Evolutionary conservation across 2,888 invertebrate species (phyloP).

Genomic region (Odontothrips loti): DNA sequence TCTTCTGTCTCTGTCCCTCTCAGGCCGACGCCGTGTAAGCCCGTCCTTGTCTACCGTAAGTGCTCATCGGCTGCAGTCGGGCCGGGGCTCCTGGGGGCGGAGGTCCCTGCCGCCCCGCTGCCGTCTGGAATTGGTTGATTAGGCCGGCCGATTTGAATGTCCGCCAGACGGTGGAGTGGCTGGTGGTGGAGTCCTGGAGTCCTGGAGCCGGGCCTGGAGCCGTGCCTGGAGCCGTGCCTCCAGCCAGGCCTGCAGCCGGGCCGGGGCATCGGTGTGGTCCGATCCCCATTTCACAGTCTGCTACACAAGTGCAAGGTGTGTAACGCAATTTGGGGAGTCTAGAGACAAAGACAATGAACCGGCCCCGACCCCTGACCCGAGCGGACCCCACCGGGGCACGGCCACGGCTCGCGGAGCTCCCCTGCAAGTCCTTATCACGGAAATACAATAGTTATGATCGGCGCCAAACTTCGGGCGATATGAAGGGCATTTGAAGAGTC

Average conservation of each 20-base stretch:
- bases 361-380: too few species aligned
- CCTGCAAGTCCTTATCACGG: too few species aligned
- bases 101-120: not conserved
- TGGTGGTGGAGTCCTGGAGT: not conserved
- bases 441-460: too few species aligned
- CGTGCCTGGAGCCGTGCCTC: not conserved
- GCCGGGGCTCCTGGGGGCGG: not conserved
- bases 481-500: too few species aligned
- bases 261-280: not conserved
- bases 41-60: not conserved
- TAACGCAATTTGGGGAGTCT: not conserved
- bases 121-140: constrained; percentile 14
- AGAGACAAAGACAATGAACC: not conserved
- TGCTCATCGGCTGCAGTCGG: not conserved
- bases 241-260: too few species aligned
- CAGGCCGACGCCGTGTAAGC: too few species aligned
- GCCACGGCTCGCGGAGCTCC: too few species aligned
- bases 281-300: constrained; percentile 7
- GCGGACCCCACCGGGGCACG: too few species aligned
- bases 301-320: not conserved
- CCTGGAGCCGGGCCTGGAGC: not conserved
- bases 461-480: too few species aligned
- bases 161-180: constrained; percentile 5
- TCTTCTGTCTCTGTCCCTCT: too few species aligned
- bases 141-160: constrained; percentile 7